A percentile compares a stretch with the other conserved stretches of the same genome.
Conservation (phyloP, 2,113 vertebrate genomes). For the Lepisosteus osseus region DNA sequence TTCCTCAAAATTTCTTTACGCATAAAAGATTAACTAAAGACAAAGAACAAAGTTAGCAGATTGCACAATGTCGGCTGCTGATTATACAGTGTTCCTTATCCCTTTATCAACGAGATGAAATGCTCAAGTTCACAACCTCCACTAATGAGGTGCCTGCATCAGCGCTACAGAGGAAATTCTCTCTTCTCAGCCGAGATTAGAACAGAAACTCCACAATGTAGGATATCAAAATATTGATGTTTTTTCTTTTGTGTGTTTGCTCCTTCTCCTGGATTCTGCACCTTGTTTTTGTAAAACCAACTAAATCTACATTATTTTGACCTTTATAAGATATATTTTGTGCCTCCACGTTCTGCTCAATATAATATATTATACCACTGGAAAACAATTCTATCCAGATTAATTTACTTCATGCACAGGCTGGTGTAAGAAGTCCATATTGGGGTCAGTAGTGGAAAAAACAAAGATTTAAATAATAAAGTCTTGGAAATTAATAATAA, state of each 20-base stretch:
- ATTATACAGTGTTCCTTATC: constrained; percentile 9
- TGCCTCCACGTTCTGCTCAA: background rate
- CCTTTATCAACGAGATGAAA: constrained; percentile 15
- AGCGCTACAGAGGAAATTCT: background rate
- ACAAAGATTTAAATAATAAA: background rate
- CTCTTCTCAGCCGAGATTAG: background rate
- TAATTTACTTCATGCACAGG: background rate
- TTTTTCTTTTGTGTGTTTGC: background rate
- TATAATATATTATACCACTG: background rate
- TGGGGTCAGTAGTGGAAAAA: background rate
- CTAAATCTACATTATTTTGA: background rate
- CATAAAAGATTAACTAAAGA: constrained; percentile 67
- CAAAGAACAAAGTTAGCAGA: constrained; percentile 60
- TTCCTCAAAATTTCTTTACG: constrained; percentile 46
- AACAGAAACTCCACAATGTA: background rate
- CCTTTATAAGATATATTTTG: background rate
- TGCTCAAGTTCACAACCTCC: background rate
- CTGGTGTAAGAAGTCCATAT: background rate
- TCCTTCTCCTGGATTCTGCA: background rate
- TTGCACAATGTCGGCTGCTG: constrained; percentile 36
- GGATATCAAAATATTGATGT: constrained; percentile 8
- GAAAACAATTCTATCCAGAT: background rate
- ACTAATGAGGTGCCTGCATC: constrained; percentile 14
- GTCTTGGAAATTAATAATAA: background rate
- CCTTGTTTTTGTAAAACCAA: too few species aligned